Percentiles rank a stretch among this genome's conserved stretches.
Conservation (phyloP, 2,797 vertebrate species). For the Eulemur mongoz region DNA sequence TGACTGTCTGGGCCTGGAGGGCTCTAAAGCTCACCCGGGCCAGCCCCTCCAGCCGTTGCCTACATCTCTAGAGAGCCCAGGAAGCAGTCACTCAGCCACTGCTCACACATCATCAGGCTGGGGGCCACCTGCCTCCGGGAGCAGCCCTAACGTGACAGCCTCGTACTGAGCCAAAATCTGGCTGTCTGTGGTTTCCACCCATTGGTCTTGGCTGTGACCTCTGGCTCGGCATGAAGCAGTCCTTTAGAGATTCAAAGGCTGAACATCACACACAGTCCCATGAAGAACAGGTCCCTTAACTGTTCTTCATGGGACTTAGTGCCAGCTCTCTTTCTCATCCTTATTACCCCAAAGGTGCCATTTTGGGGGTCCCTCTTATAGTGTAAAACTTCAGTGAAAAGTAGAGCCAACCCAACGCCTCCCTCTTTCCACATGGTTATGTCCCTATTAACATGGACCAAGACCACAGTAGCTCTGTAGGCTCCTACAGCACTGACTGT, state of each 20-base stretch:
- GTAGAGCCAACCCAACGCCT: not conserved
- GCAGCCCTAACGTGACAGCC: not conserved
- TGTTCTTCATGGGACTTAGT: not conserved
- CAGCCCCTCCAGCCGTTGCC: not conserved
- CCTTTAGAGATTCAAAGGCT: not conserved
- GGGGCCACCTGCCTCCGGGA: not conserved
- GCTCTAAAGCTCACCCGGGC: not conserved
- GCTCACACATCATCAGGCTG: not conserved
- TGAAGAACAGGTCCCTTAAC: not conserved
- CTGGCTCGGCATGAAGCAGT: not conserved
- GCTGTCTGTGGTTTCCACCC: not conserved
- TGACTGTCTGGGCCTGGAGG: not conserved
- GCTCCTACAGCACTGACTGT: not conserved
- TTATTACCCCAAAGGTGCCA: not conserved
- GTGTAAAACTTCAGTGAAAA: not conserved
- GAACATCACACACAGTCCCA: not conserved
- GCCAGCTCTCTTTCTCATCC: not conserved
- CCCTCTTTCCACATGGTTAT: not conserved
- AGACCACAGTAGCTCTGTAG: not conserved
- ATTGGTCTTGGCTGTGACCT: not conserved
- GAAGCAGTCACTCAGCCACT: not conserved
- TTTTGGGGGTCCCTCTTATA: not conserved
- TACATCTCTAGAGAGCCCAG: not conserved
- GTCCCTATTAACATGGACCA: not conserved
- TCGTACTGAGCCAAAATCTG: not conserved